phyloP scores from a whole-genome alignment of 2,113 vertebrate species.

The Vulpes vulpes region DNA sequence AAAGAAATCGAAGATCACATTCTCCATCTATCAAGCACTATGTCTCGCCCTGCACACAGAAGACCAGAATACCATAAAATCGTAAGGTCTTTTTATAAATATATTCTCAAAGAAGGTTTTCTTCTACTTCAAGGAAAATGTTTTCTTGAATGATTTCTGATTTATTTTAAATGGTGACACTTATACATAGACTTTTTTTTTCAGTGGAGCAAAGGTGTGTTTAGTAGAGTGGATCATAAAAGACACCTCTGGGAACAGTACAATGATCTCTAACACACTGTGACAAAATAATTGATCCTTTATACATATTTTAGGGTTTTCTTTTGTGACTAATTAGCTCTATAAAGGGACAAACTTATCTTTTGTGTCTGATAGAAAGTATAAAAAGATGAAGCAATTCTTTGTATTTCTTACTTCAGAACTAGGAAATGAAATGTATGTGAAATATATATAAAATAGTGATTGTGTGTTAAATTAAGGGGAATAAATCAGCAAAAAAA shows the following conservation, averaged over 20 bases:
- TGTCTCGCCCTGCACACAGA: slow-evolving; percentile 87
- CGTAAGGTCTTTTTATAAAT: slow-evolving; percentile 85
- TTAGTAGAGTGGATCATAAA: not conserved
- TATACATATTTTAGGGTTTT: not conserved
- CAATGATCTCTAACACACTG: not conserved
- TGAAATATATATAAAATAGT: not conserved
- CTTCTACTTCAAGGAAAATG: slow-evolving; percentile 14
- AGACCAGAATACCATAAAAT: slow-evolving; percentile 89
- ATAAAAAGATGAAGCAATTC: slow-evolving; percentile 30
- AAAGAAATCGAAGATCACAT: slow-evolving; percentile 42
- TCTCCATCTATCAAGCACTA: slow-evolving; percentile 55
- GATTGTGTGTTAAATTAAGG: slow-evolving; percentile 4
- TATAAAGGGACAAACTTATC: slow-evolving; percentile 11
- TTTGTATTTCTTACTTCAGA: slow-evolving; percentile 51
- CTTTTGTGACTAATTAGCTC: slow-evolving; percentile 22
- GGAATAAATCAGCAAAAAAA: not conserved
- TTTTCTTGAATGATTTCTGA: slow-evolving; percentile 32
- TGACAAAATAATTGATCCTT: not conserved
- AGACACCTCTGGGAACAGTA: not conserved
- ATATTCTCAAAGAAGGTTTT: not conserved
- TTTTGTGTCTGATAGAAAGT: slow-evolving; percentile 27
- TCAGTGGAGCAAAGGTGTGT: not conserved
- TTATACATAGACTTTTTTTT: not conserved
- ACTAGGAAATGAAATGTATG: slow-evolving; percentile 46
- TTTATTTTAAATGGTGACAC: slow-evolving; percentile 45